A percentile compares a stretch with the other conserved stretches of the same genome.
These are phyloP conservation scores for Lagodon rhomboides DNA, from an alignment of 2,797 vertebrate species.

Conservation along the genomic window DNA sequence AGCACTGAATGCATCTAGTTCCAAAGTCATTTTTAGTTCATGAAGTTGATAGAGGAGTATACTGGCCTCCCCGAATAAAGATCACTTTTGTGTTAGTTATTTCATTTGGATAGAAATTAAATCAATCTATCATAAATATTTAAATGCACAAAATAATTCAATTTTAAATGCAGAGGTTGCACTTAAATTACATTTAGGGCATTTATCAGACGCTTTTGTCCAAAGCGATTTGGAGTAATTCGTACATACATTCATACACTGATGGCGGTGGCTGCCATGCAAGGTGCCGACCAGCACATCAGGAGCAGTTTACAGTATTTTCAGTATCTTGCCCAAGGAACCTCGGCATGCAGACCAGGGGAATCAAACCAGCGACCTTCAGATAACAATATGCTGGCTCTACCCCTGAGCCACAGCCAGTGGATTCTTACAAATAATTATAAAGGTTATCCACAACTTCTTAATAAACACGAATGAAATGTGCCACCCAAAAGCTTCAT, in stretches of 20 bases:
- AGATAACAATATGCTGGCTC: no score
- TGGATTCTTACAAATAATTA: slow-evolving; percentile 7
- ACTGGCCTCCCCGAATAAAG: neutral
- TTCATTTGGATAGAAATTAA: neutral
- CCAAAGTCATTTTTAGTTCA: neutral
- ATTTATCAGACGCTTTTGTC: no score
- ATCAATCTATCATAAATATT: neutral
- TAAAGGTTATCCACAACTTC: neutral
- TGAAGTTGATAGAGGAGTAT: neutral
- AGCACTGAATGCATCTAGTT: neutral
- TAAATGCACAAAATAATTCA: neutral
- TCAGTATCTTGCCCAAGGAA: no score
- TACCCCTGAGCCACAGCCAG: no score
- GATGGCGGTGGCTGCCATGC: no score
- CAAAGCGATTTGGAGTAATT: no score
- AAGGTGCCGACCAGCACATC: no score
- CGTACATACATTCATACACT: no score
- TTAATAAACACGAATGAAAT: neutral
- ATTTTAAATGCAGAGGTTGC: neutral
- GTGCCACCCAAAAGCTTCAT: neutral
- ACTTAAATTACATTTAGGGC: no score
- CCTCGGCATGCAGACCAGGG: no score
- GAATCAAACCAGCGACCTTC: no score
- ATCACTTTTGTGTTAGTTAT: neutral
- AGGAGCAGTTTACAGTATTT: neutral